Percentiles rank a stretch among this genome's conserved stretches.
These are phyloP conservation scores for Vanessa atalanta DNA, from an alignment of 1,140 invertebrate genomes.

Conservation along the genomic window DNA sequence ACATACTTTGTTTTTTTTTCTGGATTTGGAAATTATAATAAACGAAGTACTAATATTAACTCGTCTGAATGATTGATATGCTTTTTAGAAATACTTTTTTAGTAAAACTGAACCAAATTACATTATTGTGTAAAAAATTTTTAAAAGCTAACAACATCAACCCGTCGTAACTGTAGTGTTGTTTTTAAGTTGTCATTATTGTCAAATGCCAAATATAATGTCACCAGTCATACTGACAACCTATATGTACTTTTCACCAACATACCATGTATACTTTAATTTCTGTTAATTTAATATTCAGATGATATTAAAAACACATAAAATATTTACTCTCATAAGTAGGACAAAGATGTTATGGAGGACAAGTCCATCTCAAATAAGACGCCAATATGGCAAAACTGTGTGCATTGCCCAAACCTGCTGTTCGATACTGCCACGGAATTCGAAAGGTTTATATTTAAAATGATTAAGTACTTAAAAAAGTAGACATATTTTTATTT, in stretches of 20 bases:
- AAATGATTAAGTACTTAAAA: background rate
- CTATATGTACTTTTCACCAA: conserved; percentile 34
- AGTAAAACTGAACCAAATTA: background rate
- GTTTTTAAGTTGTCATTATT: conserved; percentile 6
- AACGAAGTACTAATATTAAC: too few species aligned
- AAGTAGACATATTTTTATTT: too few species aligned
- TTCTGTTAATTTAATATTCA: conserved; percentile 40
- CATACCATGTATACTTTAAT: conserved; percentile 36
- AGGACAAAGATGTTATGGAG: conserved; percentile 76
- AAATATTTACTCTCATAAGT: conserved; percentile 28
- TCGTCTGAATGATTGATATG: too few species aligned
- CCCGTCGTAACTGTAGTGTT: background rate
- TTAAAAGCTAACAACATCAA: background rate
- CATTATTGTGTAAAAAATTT: background rate
- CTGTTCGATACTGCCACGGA: conserved; percentile 77
- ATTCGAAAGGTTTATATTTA: conserved; percentile 79
- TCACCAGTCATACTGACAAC: conserved; percentile 21
- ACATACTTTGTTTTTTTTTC: too few species aligned
- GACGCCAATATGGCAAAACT: conserved; percentile 80
- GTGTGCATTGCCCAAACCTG: conserved; percentile 81
- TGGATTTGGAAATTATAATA: too few species aligned
- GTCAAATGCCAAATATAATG: conserved; percentile 18
- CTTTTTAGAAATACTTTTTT: too few species aligned
- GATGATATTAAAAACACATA: conserved; percentile 47
- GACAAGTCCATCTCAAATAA: conserved; percentile 58